Evolutionary conservation across 1,140 invertebrate species (phyloP), one percentile per base, ranked within the genome.

Genomic region (Meteorus sp.): DNA sequence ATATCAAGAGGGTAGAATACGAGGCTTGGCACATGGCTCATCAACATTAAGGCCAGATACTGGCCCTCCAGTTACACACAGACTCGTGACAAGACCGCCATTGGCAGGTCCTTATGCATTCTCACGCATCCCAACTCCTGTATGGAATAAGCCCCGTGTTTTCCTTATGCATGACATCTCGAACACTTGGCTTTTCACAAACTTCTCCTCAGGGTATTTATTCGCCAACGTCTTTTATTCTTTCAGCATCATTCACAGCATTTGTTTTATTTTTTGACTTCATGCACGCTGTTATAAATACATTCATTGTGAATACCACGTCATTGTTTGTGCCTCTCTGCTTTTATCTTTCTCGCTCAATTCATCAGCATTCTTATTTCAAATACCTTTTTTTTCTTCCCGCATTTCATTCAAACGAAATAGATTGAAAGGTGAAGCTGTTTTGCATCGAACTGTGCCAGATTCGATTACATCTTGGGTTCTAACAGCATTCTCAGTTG

Each of bases 381-480:
- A n/a, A n/a, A 41, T 41, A 15, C 5, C 2, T 41, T 50, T 50
- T 48, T 9, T n/a, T 9, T 15, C 4, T 50, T 17, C 2, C 0
- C 25, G 15, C n/a, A 27, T 31, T 15, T 48, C 31, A 3, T 13
- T 37, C 22, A 6, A 20, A 22, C 17, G n/a, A 4, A 22, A 20
- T 58, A 82, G 82, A 48, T 73, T 71, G 48, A 84, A 86, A 52
- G 85, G 86, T 17, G 82, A 81, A 73, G 82, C 83, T 22, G 79
- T 83, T 2, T 73, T 84, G 25, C 78, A 83, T 59, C 76, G 82
- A 57, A 66, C 59, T 33, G 88, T 94, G 25, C 96, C 96, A 0
- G 89, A 94, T 62, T 91, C 92, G 0, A 93, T 98, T 8, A 97
- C 93, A 0, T 93, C 92, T 1, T 98, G 95, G 94, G 84, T 92